Base-by-base conservation (phyloP, 30 jellyfish, hydroid and myxozoan genomes). In the Morbakka virulenta region DNA sequence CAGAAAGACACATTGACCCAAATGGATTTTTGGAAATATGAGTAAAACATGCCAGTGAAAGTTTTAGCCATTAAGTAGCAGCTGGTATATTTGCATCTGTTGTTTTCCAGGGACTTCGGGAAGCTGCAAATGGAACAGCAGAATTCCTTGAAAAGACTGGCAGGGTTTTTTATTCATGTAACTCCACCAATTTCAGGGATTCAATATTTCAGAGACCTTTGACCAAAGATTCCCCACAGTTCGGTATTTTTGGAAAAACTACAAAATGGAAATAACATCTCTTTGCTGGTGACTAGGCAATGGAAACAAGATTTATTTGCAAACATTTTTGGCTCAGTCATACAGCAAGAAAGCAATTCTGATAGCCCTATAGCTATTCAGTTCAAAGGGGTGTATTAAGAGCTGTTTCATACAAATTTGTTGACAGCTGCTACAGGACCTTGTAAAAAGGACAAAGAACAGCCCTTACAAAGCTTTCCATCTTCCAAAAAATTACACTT, bases 291-390 rank as follows among this genome's bases (percentile, higher is more conserved):
- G 4, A 75, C 79, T 13, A 75, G 87, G 63, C 77, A 61, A 49
- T 63, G 52, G 31, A 52, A 75, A 23, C 87, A 75, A 27, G 87
- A 75, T 57, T 77, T 67, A 1, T 77, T 75, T 3, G 77, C 52
- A 35, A 75, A 23, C n/a, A 52, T 75, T 61, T 52, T 75, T 75
- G 77, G 87, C 9, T 49, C 79, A 3, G 52, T 72, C 51, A 30
- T 20, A 32, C 83, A 72, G 49, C 83, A 72, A 50, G 77, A 50
- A 14, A 75, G 83, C 17, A 49, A 28, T 53, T 50, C 80, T 52
- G 87, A 75, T 27, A 75, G 61, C 67, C 87, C 87, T 21, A 75
- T 77, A 27, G 77, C 87, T 3, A 30, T 51, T 27, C 87, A 75
- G 27, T 75, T 75, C 11, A 75, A n/a, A 2, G 32, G 73, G 62